A percentile compares a stretch with the other conserved stretches of the same genome.
These are phyloP conservation scores for Anguilla pacifica DNA, from an alignment of 2,797 vertebrate genomes.

Conservation along the genomic window DNA sequence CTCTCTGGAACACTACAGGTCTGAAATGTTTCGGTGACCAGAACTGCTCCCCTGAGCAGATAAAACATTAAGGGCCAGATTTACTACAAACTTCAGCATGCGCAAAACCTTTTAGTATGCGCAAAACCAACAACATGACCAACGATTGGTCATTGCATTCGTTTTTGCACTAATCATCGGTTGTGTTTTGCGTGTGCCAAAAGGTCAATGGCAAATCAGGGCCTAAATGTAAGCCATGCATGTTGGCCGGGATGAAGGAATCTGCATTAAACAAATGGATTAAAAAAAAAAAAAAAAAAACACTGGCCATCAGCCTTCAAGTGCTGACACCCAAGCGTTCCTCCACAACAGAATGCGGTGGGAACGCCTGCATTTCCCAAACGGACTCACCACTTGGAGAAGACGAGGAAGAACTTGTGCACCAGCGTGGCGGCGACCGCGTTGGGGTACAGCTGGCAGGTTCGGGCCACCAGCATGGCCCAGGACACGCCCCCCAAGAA, in stretches of 20 bases:
- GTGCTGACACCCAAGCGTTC: not conserved
- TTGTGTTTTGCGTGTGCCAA: not conserved
- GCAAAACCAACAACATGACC: not conserved
- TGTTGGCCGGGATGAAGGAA: not conserved
- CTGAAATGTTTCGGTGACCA: not conserved
- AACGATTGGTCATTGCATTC: not conserved
- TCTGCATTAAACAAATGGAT: not conserved
- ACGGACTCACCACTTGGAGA: slow-evolving; percentile 96
- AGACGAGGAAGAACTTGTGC: slow-evolving; percentile 99
- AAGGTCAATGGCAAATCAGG: not conserved
- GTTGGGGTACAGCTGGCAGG: slow-evolving; percentile 98
- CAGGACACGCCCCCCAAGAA: slow-evolving; percentile 98
- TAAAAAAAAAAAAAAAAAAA: no score
- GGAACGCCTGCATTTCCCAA: slow-evolving; percentile 57
- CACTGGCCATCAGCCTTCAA: not conserved
- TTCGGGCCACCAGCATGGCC: slow-evolving; percentile 99
- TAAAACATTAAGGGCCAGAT: not conserved
- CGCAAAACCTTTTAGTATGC: not conserved
- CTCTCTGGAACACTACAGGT: not conserved
- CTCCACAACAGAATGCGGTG: not conserved
- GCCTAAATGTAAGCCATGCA: not conserved
- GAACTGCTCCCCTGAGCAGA: not conserved
- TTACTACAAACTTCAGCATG: no score
- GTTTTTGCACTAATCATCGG: not conserved
- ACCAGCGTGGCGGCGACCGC: slow-evolving; percentile 97